phyloP scores from a whole-genome alignment of 2,888 invertebrate species.

The Pristionchus maxplancki region DNA sequence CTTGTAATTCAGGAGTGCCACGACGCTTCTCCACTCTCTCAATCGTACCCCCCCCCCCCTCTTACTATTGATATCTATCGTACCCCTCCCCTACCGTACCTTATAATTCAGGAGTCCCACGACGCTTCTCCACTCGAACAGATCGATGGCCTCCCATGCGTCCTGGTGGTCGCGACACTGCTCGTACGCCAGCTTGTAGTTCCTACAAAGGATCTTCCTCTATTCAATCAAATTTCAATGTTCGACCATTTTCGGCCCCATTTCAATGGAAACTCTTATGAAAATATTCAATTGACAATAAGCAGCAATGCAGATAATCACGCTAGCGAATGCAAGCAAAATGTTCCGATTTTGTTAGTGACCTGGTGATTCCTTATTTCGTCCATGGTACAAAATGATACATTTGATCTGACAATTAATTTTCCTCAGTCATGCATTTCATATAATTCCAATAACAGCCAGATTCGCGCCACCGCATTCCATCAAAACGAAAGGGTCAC shows the following conservation, averaged over 20 bases:
- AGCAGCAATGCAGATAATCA: too few species aligned
- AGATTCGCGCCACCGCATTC: too few species aligned
- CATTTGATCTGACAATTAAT: too few species aligned
- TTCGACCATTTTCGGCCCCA: background rate
- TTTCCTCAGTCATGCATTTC: too few species aligned
- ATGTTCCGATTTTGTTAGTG: too few species aligned
- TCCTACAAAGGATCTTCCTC: constrained; percentile 78
- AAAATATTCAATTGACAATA: too few species aligned
- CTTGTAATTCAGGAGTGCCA: background rate
- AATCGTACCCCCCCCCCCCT: background rate
- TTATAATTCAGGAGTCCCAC: constrained; percentile 96
- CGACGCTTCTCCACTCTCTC: background rate
- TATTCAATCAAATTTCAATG: constrained; percentile 52
- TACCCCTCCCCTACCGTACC: constrained; percentile 73
- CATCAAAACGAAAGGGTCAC: too few species aligned
- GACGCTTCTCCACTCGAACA: constrained; percentile 93
- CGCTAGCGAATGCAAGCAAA: too few species aligned
- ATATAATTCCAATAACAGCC: too few species aligned
- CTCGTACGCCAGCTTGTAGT: constrained; percentile 88
- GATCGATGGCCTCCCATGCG: constrained; percentile 86
- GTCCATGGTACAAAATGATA: too few species aligned
- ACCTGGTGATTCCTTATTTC: too few species aligned
- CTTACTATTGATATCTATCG: background rate
- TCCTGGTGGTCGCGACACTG: constrained; percentile 85
- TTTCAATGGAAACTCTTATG: too few species aligned